Percentiles rank a stretch among this genome's conserved stretches.
These are phyloP conservation scores for Stictonetta naevosa DNA, from an alignment of 2,113 vertebrate species.

Conservation along the genomic window DNA sequence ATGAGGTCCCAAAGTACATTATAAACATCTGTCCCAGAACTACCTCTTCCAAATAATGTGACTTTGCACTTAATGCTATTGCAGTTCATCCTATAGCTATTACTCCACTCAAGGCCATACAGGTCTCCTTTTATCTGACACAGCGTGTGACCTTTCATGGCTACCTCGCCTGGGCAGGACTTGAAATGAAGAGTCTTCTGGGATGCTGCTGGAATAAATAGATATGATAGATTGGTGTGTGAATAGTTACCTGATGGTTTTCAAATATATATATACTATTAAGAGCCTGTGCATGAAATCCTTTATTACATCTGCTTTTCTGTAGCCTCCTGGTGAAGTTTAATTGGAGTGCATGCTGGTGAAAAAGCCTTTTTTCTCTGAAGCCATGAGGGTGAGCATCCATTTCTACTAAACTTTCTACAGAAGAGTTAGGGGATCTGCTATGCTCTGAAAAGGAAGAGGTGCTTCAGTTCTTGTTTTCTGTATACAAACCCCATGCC, in stretches of 20 bases:
- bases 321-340: background rate
- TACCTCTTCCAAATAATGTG: background rate
- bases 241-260: background rate
- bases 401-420: background rate
- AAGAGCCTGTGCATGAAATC: background rate
- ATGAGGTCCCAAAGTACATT: background rate
- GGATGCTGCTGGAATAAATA: background rate
- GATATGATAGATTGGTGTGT: background rate
- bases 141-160: constrained; percentile 1
- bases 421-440: background rate
- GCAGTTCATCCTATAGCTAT: background rate
- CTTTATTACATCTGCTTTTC: background rate
- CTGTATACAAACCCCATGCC: background rate
- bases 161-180: background rate
- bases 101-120: background rate
- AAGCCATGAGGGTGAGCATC: background rate
- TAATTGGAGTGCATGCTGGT: background rate
- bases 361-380: background rate
- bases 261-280: background rate
- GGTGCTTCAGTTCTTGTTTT: background rate
- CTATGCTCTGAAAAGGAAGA: background rate
- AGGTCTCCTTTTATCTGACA: background rate
- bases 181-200: background rate
- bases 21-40: background rate
- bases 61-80: background rate